A percentile compares a stretch with the other conserved stretches of the same genome.
phyloP scores from a whole-genome alignment of 2,113 vertebrate genomes.

The Lepidothrix coronata region DNA sequence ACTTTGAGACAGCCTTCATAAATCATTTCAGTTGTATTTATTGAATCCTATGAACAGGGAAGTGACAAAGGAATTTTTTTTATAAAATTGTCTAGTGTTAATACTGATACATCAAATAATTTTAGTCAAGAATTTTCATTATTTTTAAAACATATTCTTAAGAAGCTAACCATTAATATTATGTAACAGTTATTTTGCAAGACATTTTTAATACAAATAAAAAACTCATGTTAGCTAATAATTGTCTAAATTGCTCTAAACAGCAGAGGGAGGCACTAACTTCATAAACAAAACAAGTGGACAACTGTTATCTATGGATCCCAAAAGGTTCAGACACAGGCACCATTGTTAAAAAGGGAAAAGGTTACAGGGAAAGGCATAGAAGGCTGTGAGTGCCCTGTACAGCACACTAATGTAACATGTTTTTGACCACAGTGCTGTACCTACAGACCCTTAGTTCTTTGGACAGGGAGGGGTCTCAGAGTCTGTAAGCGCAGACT shows the following conservation, averaged over 20 bases:
- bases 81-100: not conserved
- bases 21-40: not conserved
- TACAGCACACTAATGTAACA: not conserved
- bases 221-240: not conserved
- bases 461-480: not conserved
- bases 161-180: not conserved
- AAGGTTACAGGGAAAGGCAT: not conserved
- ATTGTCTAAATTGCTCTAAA: not conserved
- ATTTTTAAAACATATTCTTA: not conserved
- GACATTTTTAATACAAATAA: not conserved
- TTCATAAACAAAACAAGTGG: not conserved
- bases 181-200: not conserved
- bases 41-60: not conserved
- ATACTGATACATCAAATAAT: not conserved
- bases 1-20: not conserved
- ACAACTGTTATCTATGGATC: not conserved
- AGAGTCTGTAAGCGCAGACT: not conserved
- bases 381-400: not conserved
- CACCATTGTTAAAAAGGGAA: not conserved
- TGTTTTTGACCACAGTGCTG: not conserved
- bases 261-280: constrained; percentile 1
- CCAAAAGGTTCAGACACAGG: not conserved
- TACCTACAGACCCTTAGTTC: not conserved
- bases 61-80: not conserved
- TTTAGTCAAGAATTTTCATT: not conserved